Evolutionary conservation across 2,113 vertebrate genomes (phyloP).

Genomic region (Amblyopsis rosae): DNA sequence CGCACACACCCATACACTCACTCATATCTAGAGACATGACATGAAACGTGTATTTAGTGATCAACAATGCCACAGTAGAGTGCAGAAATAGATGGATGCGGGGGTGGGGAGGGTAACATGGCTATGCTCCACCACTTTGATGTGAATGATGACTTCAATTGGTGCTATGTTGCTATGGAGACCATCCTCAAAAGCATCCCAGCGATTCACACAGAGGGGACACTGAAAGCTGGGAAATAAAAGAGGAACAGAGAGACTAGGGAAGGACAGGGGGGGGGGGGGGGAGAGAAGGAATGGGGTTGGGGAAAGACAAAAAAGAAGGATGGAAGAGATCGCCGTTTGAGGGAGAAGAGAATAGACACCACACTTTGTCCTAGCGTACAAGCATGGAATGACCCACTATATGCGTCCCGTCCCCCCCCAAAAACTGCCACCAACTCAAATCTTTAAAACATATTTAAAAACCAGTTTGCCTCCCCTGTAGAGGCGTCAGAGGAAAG

Average conservation of each 20-base stretch:
- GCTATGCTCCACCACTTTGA: conserved; percentile 52
- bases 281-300: not conserved
- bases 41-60: no score
- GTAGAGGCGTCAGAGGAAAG: no score
- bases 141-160: conserved; percentile 72
- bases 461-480: no score
- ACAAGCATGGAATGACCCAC: not conserved
- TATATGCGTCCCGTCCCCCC: no score
- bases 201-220: conserved; percentile 66
- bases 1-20: no score
- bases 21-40: no score
- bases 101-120: conserved; percentile 49
- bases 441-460: no score
- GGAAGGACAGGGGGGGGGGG: not conserved
- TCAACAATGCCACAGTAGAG: not conserved
- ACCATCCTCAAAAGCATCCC: conserved; percentile 73
- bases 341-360: not conserved
- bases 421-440: no score
- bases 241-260: not conserved
- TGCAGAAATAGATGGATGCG: not conserved
- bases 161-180: conserved; percentile 69
- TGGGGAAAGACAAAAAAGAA: not conserved
- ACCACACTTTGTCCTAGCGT: not conserved
- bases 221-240: conserved; percentile 10
- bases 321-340: no score